phyloP scores from a whole-genome alignment of 2,113 vertebrate species.

The Hemiscyllium ocellatum region DNA sequence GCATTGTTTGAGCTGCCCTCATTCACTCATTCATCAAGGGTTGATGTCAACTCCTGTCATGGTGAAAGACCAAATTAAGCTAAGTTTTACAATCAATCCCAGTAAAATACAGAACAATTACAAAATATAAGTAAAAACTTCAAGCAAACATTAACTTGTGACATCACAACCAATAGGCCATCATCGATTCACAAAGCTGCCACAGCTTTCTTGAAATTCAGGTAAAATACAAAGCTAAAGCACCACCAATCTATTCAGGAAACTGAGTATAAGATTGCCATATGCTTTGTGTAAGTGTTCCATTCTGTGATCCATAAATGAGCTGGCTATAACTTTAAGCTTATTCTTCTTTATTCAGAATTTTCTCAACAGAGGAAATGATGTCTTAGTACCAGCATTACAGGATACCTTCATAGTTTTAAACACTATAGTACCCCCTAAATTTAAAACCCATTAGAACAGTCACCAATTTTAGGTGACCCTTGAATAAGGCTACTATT shows the following conservation, averaged over 20 bases:
- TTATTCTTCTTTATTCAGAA: neutral
- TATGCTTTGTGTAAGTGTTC: neutral
- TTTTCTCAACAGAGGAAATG: neutral
- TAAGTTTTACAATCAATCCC: too few species aligned
- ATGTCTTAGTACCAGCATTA: neutral
- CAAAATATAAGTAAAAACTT: too few species aligned
- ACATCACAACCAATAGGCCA: too few species aligned
- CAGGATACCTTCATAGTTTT: neutral
- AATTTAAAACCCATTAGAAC: neutral
- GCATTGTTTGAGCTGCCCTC: neutral
- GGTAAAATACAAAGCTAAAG: neutral
- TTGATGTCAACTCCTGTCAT: too few species aligned
- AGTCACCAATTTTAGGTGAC: too few species aligned
- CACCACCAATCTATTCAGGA: too few species aligned
- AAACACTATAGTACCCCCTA: neutral
- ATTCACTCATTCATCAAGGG: neutral
- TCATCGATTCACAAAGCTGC: too few species aligned
- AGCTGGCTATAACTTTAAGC: neutral
- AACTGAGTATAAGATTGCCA: neutral
- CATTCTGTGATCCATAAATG: neutral
- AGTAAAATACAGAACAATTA: too few species aligned
- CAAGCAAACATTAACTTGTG: too few species aligned
- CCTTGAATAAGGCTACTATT: too few species aligned
- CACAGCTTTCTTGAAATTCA: neutral
- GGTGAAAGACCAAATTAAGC: too few species aligned